Conservation (phyloP, 2,888 invertebrate genomes). For the Drosophila macrospina region DNA sequence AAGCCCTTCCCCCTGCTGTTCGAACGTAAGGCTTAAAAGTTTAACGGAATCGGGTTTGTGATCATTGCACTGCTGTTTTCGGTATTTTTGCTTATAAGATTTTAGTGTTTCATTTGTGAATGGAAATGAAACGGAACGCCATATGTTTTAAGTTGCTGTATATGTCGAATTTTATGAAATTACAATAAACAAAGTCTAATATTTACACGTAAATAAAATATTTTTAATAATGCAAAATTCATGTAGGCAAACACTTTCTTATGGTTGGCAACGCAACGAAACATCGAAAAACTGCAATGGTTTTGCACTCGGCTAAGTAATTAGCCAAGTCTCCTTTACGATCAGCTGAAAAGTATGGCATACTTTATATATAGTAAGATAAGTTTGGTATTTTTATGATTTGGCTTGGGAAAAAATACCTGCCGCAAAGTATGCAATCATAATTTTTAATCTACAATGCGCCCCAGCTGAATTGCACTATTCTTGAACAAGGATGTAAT, state of each 20-base stretch:
- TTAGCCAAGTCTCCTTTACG: background rate
- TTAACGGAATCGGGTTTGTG: slow-evolving; percentile 11
- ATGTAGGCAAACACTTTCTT: too few relatives aligned
- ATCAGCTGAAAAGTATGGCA: slow-evolving; percentile 25
- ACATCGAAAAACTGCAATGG: slow-evolving; percentile 7
- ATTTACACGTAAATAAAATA: background rate
- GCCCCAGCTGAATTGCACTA: background rate
- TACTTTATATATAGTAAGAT: rapidly evolving
- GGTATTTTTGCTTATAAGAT: slow-evolving; percentile 68
- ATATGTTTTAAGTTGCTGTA: slow-evolving; percentile 56
- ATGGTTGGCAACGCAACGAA: slow-evolving; percentile 4
- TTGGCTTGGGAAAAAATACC: too few relatives aligned
- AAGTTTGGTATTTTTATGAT: background rate
- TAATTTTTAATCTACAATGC: background rate
- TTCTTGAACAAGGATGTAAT: background rate
- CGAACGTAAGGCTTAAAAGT: slow-evolving; percentile 75
- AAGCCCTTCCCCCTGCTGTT: slow-evolving; percentile 90
- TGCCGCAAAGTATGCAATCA: slow-evolving; percentile 21
- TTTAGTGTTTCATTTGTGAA: slow-evolving; percentile 15
- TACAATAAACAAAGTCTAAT: slow-evolving; percentile 55
- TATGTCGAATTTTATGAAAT: slow-evolving; percentile 39
- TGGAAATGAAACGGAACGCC: slow-evolving; percentile 33
- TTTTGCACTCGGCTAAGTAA: slow-evolving; percentile 1
- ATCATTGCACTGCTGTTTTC: slow-evolving; percentile 34
- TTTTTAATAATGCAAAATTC: too few relatives aligned